Evolutionary conservation across 2,797 vertebrate genomes (phyloP).

Genomic region (Erithacus rubecula): DNA sequence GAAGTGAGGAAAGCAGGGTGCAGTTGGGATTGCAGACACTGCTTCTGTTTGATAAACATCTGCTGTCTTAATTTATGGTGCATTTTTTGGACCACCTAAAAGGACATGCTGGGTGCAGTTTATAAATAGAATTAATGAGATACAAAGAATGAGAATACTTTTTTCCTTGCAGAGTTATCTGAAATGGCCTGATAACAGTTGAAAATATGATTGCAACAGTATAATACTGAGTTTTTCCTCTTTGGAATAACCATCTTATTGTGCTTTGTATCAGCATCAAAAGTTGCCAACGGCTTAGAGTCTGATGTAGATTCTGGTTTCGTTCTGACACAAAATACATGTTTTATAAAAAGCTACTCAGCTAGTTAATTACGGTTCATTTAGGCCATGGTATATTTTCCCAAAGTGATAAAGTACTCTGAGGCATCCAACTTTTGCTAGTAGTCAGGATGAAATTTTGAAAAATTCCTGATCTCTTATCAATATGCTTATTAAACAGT

Average conservation of each 20-base stretch:
- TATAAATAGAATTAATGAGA: background rate
- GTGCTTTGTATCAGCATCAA: background rate
- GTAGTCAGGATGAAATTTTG: background rate
- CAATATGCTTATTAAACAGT: background rate
- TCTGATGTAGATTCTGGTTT: background rate
- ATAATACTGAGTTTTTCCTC: background rate
- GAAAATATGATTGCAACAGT: background rate
- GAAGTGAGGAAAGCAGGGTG: background rate
- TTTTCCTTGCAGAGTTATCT: background rate
- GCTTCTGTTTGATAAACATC: constrained; percentile 6
- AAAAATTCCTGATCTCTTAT: background rate
- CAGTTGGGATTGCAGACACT: background rate
- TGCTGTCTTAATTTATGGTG: background rate
- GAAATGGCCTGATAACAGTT: background rate
- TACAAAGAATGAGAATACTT: background rate
- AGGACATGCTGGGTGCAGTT: background rate
- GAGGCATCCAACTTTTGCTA: background rate
- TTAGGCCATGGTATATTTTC: background rate
- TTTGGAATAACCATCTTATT: background rate
- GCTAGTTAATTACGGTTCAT: background rate
- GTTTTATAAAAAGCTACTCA: background rate
- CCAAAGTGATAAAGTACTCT: background rate
- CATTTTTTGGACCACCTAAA: background rate
- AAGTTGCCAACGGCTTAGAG: background rate
- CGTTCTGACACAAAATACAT: background rate